These are phyloP conservation scores for Chrysemys picta DNA, from an alignment of 2,113 vertebrate genomes.

Conservation along the genomic window DNA sequence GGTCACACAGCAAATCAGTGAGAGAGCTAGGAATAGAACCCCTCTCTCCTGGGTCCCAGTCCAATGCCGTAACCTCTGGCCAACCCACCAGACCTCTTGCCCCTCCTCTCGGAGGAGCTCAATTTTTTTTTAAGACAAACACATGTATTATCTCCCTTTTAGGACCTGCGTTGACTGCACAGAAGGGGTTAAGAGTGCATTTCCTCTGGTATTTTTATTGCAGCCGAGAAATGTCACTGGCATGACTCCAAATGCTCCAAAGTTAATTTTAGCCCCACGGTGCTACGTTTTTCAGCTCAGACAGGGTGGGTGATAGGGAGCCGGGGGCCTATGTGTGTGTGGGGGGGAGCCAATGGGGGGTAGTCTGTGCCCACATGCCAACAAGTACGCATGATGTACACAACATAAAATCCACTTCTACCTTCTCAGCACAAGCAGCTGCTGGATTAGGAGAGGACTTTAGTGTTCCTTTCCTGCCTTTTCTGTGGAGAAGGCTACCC, in stretches of 20 bases:
- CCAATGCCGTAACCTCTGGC: neutral
- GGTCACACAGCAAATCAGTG: neutral
- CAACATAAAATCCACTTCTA: neutral
- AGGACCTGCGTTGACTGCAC: neutral
- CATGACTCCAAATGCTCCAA: neutral
- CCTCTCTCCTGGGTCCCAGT: neutral
- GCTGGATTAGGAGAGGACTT: constrained; percentile 60
- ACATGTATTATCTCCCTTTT: rapidly evolving
- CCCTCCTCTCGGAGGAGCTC: neutral
- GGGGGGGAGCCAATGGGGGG: rapidly evolving
- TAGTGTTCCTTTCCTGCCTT: constrained; percentile 55
- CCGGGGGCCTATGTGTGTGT: rapidly evolving
- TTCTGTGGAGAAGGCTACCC: neutral
- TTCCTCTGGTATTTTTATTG: neutral
- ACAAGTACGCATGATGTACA: neutral
- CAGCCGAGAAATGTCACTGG: neutral
- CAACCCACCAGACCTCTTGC: rapidly evolving
- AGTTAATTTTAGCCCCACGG: neutral
- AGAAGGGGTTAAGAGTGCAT: rapidly evolving
- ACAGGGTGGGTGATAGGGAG: neutral
- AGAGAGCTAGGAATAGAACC: neutral
- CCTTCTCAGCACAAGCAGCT: constrained; percentile 28
- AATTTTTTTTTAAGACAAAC: neutral
- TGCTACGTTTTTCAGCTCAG: neutral
- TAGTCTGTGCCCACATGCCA: neutral